Percentiles rank a stretch among this genome's conserved stretches.
Conservation (phyloP, 2,888 invertebrate species). For the Troglohyphantes excavatus region DNA sequence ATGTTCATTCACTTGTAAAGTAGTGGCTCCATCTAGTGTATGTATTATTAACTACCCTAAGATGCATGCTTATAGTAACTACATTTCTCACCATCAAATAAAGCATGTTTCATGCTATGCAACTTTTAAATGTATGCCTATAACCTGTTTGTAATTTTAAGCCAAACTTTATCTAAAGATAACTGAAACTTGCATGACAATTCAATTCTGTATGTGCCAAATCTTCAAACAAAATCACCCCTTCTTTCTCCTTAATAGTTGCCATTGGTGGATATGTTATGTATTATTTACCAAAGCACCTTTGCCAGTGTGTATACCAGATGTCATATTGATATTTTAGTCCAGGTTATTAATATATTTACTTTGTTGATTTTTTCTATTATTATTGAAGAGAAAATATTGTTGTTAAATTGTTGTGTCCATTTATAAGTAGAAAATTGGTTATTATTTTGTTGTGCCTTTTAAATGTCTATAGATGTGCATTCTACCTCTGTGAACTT, state of each 20-base stretch:
- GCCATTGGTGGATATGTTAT: slow-evolving; percentile 14
- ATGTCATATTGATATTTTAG: slow-evolving; percentile 53
- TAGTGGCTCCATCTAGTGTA: too few species aligned
- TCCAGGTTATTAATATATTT: slow-evolving; percentile 52
- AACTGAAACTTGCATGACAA: too few species aligned
- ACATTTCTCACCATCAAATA: too few species aligned
- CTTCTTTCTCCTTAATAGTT: slow-evolving; percentile 2
- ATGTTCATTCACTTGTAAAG: too few species aligned
- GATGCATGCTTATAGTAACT: too few species aligned
- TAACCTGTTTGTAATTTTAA: too few species aligned
- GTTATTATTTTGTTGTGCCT: slow-evolving; percentile 3
- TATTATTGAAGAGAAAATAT: slow-evolving; percentile 35
- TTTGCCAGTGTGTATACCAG: slow-evolving; percentile 27
- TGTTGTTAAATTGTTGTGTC: slow-evolving; percentile 31
- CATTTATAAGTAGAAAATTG: slow-evolving; percentile 6
- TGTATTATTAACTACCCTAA: too few species aligned
- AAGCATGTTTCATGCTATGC: too few species aligned
- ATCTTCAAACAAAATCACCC: background rate
- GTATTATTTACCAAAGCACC: slow-evolving; percentile 65
- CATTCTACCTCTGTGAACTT: background rate
- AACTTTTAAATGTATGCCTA: too few species aligned
- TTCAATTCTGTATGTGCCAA: background rate
- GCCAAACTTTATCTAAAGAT: too few species aligned
- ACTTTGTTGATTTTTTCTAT: slow-evolving; percentile 46
- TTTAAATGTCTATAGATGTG: slow-evolving; percentile 2